Evolutionary conservation across 2,888 invertebrate genomes (phyloP), one percentile per base, ranked within the genome.

Genomic region (Helicoverpa assulta): DNA sequence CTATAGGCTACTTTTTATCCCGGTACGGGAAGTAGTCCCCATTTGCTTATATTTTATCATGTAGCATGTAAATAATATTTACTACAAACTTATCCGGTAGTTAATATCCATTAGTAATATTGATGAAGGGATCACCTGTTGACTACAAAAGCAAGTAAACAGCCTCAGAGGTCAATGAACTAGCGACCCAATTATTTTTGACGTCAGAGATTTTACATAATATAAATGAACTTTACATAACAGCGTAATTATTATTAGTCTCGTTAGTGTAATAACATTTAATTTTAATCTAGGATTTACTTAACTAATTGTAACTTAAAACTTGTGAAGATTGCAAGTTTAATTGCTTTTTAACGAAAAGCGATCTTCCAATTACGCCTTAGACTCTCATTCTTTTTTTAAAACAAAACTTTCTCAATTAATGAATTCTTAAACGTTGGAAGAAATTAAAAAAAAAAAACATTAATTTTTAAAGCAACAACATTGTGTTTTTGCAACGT

Each of bases 281-380:
- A 33, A 33, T 33, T 8, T 33, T 26, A 26, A 33, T 10, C 10
- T 33, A 33, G 33, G 33, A 10, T 33, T 33, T 2, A 33, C 33
- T 33, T 33, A 1, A 33, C 33, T 10, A 33, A 33, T 33, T 33
- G 33, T 33, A 33, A 33, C 33, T 33, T 33, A 33, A 33, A 33
- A 59, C 67, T 55, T 56, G 40, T 29, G 4, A 53, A 65, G 29
- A 63, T 70, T 52, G 18, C 2, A 47, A 75, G 47, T 60, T 77
- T 33, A 70, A 67, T 54, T 47, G 26, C 51, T 62, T 71, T 76
- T 67, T 54, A 43, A 67, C 21, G 62, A 64, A 53, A 40, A 14
- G 40, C 40, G 5, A 40, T 8, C 63, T 18, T 18, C 26, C 52
- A 57, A 60, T 81, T 71, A 66, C 10, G 8, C 18, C 14, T n/a